Evolutionary conservation across 1,140 invertebrate genomes (phyloP).

Genomic region (Brachionus asplanchnoidis): DNA sequence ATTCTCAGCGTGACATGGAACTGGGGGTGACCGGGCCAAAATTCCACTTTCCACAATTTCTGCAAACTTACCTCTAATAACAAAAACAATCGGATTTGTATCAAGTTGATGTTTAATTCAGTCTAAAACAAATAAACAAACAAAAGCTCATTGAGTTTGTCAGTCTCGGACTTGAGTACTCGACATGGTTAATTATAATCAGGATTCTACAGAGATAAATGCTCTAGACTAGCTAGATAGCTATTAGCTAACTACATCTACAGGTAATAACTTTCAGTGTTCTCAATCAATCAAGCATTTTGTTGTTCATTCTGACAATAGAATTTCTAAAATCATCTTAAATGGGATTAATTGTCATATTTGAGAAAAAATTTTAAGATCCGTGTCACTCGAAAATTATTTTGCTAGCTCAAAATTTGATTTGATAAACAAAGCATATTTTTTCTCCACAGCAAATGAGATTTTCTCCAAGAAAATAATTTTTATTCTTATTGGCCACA

Average conservation of each 20-base stretch:
- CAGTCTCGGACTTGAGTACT: not conserved
- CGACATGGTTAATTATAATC: slow-evolving; percentile 17
- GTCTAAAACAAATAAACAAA: slow-evolving; percentile 2
- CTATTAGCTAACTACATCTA: slow-evolving; percentile 3
- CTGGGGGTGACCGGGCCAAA: not conserved
- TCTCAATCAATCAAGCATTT: slow-evolving; percentile 37
- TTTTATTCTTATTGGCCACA: not conserved
- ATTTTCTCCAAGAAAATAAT: not conserved
- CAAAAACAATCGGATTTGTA: not conserved
- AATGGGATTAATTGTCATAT: slow-evolving; percentile 33
- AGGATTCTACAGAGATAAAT: slow-evolving; percentile 28
- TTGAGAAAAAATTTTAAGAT: not conserved
- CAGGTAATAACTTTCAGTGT: slow-evolving; percentile 4
- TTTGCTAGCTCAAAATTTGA: not conserved
- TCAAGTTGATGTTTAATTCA: not conserved
- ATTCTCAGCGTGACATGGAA: not conserved
- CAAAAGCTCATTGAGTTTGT: not conserved
- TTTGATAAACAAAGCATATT: not conserved
- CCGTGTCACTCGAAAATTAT: not conserved
- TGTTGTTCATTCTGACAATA: slow-evolving; percentile 34
- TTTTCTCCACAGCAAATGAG: not conserved
- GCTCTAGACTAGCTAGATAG: slow-evolving; percentile 18
- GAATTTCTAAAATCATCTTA: slow-evolving; percentile 20
- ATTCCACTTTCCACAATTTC: not conserved
- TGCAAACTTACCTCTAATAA: not conserved